phyloP scores from a whole-genome alignment of 2,888 invertebrate genomes.

The Philhelius pedissequus region DNA sequence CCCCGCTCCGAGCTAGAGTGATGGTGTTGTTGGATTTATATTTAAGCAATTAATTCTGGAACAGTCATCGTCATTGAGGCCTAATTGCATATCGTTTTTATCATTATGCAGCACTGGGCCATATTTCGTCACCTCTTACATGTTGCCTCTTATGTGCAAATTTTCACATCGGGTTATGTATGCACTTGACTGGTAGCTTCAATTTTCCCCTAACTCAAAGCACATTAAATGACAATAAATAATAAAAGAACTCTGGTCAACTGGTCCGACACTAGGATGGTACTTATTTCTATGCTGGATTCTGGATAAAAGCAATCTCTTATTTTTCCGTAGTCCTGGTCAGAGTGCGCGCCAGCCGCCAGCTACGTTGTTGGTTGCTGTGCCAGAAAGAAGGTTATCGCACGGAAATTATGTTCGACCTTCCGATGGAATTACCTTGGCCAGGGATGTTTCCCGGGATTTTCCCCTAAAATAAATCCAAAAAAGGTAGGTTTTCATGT shows the following conservation, averaged over 20 bases:
- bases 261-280: background rate
- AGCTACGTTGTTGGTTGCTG: background rate
- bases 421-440: constrained; percentile 34
- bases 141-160: background rate
- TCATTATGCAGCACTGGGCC: background rate
- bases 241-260: constrained; percentile 11
- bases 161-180: background rate
- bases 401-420: constrained; percentile 37
- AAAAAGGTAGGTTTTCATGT: background rate
- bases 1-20: background rate
- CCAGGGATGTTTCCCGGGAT: constrained; percentile 10
- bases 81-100: constrained; percentile 44
- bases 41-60: constrained; percentile 61
- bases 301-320: background rate
- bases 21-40: constrained; percentile 37
- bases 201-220: constrained; percentile 42
- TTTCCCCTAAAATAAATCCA: constrained; percentile 2
- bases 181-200: constrained; percentile 28
- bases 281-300: background rate
- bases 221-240: constrained; percentile 50
- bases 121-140: constrained; percentile 22
- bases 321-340: background rate
- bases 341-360: background rate
- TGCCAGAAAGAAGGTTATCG: constrained; percentile 1
- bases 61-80: constrained; percentile 34